Evolutionary conservation across 2,888 invertebrate species (phyloP).

Genomic region (Melanargia galathea): DNA sequence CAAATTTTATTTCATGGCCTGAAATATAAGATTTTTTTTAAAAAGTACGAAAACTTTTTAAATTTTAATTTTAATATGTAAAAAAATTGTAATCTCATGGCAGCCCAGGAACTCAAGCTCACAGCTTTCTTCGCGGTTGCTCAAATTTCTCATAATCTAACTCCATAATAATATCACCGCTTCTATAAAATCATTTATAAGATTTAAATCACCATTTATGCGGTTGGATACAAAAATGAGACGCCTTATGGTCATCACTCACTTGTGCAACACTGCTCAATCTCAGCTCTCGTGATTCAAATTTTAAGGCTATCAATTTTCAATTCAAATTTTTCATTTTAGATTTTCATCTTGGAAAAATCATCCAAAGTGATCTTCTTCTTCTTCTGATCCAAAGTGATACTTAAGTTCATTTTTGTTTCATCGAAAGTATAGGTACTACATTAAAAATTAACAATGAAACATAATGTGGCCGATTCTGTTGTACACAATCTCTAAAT

Average conservation of each 20-base stretch:
- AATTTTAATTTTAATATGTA: conserved; percentile 8
- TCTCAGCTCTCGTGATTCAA: not conserved
- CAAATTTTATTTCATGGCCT: conserved; percentile 33
- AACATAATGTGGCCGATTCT: no score
- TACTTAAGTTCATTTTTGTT: no score
- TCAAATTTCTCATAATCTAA: conserved; percentile 67
- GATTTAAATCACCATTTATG: conserved; percentile 53
- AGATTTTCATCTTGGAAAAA: no score
- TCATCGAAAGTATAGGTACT: no score
- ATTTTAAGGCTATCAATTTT: not conserved
- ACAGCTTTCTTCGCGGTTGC: conserved; percentile 79
- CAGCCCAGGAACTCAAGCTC: conserved; percentile 71
- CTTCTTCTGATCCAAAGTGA: no score
- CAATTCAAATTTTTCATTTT: no score
- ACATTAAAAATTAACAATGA: no score
- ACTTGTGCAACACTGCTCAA: not conserved
- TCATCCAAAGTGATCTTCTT: no score
- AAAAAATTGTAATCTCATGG: conserved; percentile 44
- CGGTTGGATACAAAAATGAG: conserved; percentile 42
- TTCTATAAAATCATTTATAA: conserved; percentile 69
- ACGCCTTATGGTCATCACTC: conserved; percentile 33
- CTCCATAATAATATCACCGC: conserved; percentile 65
- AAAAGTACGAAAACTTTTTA: conserved; percentile 2
- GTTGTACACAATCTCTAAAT: no score
- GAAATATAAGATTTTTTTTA: conserved; percentile 5